Conservation (phyloP, 2,888 invertebrate species). For the Frankliniella fusca region DNA sequence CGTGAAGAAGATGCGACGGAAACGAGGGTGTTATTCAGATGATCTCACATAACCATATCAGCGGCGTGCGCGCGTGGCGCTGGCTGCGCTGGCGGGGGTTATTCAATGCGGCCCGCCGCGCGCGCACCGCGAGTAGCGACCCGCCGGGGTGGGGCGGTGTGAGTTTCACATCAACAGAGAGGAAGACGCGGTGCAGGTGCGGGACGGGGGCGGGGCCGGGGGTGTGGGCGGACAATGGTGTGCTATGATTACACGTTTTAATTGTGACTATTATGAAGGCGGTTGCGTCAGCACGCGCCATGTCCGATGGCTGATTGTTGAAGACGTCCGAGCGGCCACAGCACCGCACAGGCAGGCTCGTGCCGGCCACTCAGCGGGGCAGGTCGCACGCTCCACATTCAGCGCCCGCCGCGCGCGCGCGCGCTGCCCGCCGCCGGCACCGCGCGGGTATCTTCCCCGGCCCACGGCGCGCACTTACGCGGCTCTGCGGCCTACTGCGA, state of each 20-base stretch:
- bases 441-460: not conserved
- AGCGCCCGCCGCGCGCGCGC: not conserved
- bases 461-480: too few relatives aligned
- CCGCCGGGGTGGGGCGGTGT: not conserved
- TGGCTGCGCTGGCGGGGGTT: not conserved
- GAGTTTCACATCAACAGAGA: not conserved
- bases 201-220: not conserved
- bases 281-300: not conserved
- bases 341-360: too few relatives aligned
- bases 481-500: too few relatives aligned
- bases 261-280: not conserved
- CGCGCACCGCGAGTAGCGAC: not conserved
- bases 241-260: constrained; percentile 19
- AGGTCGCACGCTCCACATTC: constrained; percentile 14
- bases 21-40: too few relatives aligned
- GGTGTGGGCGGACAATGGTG: not conserved
- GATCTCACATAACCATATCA: too few relatives aligned
- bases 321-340: not conserved
- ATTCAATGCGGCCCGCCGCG: not conserved
- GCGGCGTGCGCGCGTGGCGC: too few relatives aligned
- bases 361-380: too few relatives aligned
- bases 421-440: too few relatives aligned
- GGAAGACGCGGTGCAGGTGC: not conserved
- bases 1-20: too few relatives aligned
- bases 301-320: constrained; percentile 4